These are phyloP conservation scores for Melanogrammus aeglefinus DNA, from an alignment of 2,797 vertebrate genomes.

Conservation along the genomic window DNA sequence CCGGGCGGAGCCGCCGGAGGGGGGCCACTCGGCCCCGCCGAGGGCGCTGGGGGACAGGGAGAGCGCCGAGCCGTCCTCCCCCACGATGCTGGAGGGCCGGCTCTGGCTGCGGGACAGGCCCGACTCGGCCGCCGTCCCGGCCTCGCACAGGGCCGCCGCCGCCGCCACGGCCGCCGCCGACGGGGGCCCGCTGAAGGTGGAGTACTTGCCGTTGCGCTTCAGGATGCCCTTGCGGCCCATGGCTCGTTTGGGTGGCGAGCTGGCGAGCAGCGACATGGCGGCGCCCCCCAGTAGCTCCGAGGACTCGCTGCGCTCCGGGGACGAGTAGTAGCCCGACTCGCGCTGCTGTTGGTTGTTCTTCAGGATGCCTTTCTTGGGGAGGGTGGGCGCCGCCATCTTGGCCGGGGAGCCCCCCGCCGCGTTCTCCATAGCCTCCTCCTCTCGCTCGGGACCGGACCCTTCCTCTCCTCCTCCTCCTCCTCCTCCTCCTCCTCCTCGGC, in stretches of 20 bases:
- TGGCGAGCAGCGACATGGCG: conserved; percentile 69
- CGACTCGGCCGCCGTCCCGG: conserved; percentile 65
- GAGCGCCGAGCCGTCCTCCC: conserved; percentile 82
- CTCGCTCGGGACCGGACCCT: conserved; percentile 70
- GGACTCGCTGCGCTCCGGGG: conserved; percentile 95
- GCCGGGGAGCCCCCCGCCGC: conserved; percentile 70
- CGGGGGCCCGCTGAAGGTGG: conserved; percentile 73
- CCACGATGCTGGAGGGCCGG: conserved; percentile 90
- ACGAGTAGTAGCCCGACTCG: conserved; percentile 98
- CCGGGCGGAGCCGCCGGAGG: conserved; percentile 64
- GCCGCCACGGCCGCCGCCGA: conserved; percentile 60
- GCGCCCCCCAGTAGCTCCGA: conserved; percentile 84
- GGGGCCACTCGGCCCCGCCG: conserved; percentile 85
- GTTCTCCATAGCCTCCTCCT: conserved; percentile 63
- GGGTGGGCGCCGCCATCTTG: conserved; percentile 79
- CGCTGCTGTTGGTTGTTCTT: conserved; percentile 98
- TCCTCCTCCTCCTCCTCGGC: conserved; percentile 61
- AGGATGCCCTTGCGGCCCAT: conserved; percentile 93
- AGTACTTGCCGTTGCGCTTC: conserved; percentile 95
- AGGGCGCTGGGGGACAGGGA: conserved; percentile 86
- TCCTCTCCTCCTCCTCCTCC: conserved; percentile 68
- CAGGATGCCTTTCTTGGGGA: conserved; percentile 97
- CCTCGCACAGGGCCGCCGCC: conserved; percentile 68
- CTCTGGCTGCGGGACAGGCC: conserved; percentile 93
- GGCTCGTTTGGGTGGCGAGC: conserved; percentile 74